Evolutionary conservation across 2,797 vertebrate species (phyloP), one percentile per base, ranked within the genome.

Genomic region (Hydrolagus colliei): DNA sequence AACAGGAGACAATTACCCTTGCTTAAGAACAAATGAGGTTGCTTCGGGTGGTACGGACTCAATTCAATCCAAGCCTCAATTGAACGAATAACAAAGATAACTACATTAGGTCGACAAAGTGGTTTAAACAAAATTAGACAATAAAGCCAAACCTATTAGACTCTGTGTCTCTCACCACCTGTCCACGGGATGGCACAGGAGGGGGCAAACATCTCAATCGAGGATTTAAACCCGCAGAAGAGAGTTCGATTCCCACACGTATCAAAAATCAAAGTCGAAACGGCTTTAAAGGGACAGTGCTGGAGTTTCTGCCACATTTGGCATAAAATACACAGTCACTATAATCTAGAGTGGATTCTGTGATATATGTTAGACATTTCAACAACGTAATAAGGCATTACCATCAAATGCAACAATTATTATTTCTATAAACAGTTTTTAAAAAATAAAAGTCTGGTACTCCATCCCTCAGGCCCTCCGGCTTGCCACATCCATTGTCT

Each of bases 101-200:
- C 93, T 91, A 89, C 88, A 92, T 93, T 93, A 91, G n/a, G 85
- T 88, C 88, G 88, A 93, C 90, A 94, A 93, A 92, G 92, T 91
- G 89, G 88, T 92, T 89, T 89, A 95, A 94, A 92, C 87, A 93
- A 95, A 95, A 95, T 94, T 94, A 73, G 91, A 87, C 87, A 87
- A 92, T 88, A 12, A 52, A 87, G 87, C 86, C 89, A 88, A 87
- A 87, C 88, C 77, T 86, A 87, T 91, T 90, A 91, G 91, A 88
- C 87, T 52, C 87, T 92, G 85, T 89, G 90, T 91, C 88, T 86
- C 89, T 0, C 13, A 89, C 87, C 92, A 93, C 91, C 91, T 93
- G 91, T 87, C 91, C 88, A 87, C 79, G 89, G 87, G 87, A 87
- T 90, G 87, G 87, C 85, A 87, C 85, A 10, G 61, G 20, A 88